Evolutionary conservation across 2,888 invertebrate genomes (phyloP).

Genomic region (Andrena praecox): DNA sequence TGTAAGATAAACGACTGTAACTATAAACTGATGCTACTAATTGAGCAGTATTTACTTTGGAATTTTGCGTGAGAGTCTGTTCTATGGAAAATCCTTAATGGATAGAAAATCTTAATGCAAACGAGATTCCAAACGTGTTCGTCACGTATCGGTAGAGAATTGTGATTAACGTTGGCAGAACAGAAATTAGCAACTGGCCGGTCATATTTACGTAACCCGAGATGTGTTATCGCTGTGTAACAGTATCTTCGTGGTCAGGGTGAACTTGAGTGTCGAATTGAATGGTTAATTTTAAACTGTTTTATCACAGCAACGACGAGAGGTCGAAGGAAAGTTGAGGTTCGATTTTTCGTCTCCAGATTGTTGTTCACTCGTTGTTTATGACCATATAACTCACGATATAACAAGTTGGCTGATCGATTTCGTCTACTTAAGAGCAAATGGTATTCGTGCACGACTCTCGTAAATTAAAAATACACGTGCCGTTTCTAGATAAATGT

Average conservation of each 20-base stretch:
- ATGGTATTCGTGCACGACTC: neutral
- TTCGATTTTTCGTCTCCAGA: neutral
- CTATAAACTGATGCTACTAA: no score
- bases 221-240: conserved; percentile 40
- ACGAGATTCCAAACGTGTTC: neutral
- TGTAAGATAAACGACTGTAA: no score
- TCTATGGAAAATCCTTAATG: neutral
- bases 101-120: neutral
- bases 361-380: no score
- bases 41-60: neutral
- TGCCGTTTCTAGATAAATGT: neutral
- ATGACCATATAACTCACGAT: neutral
- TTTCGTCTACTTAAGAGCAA: neutral
- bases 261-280: neutral
- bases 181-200: conserved; percentile 23
- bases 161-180: neutral
- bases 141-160: neutral
- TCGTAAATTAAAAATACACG: neutral
- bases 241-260: conserved; percentile 16
- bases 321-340: neutral
- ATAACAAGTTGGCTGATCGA: neutral
- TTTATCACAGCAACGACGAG: neutral
- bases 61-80: neutral
- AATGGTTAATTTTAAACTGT: conserved; percentile 4
- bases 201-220: conserved; percentile 51